phyloP scores from a whole-genome alignment of 2,113 vertebrate genomes.

The Oreocharis arfaki region DNA sequence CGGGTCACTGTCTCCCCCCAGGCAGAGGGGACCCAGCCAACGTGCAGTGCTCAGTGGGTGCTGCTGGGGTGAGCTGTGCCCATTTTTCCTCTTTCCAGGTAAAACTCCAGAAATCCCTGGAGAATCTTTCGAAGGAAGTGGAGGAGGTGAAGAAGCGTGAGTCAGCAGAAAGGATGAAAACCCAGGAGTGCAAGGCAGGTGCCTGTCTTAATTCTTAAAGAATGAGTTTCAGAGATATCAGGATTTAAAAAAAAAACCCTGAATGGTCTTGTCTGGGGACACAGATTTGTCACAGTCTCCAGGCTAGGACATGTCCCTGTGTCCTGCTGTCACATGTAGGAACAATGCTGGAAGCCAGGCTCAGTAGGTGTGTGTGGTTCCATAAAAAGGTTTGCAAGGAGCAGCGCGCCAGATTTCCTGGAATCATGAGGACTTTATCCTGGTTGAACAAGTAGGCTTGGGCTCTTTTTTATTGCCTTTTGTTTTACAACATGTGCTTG shows the following conservation, averaged over 20 bases:
- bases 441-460: background rate
- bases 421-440: background rate
- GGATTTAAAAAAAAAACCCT: background rate
- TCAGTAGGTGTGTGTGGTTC: rapidly evolving
- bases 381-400: background rate
- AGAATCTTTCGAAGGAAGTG: background rate
- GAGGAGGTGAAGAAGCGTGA: background rate
- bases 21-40: background rate
- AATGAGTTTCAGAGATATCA: background rate
- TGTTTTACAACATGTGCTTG: background rate
- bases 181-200: constrained; percentile 61
- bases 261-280: background rate
- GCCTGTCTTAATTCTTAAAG: background rate
- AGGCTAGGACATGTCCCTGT: rapidly evolving
- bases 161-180: constrained; percentile 24
- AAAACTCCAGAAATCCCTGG: constrained; percentile 49
- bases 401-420: background rate
- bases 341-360: background rate
- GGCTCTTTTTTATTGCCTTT: background rate
- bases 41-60: rapidly evolving
- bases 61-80: background rate
- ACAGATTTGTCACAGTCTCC: background rate
- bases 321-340: background rate
- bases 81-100: background rate
- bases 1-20: background rate